Evolutionary conservation across 1,140 invertebrate species (phyloP), one percentile per base, ranked within the genome.

Genomic region (Rhyzopertha dominica): DNA sequence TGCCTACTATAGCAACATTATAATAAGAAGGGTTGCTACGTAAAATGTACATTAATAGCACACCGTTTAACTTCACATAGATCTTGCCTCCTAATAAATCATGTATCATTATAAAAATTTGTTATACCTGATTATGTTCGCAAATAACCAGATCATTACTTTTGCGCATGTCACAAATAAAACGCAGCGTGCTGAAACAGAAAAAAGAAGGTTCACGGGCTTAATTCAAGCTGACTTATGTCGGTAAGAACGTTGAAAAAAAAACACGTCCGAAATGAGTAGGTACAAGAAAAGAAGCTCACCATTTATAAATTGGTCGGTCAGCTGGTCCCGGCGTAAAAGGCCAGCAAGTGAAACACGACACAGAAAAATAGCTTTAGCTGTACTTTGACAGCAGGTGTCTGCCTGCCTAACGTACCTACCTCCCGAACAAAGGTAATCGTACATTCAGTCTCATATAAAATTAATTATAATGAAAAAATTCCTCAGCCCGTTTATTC

Each of bases 121-220:
- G n/a, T n/a, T n/a, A n/a, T n/a, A n/a, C n/a, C n/a, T n/a, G n/a
- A n/a, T n/a, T n/a, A n/a, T n/a, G n/a, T n/a, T n/a, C n/a, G n/a
- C n/a, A n/a, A n/a, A n/a, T n/a, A n/a, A n/a, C n/a, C n/a, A n/a
- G n/a, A 61, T 56, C 47, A 46, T 56, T 54, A 59, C 49, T 55
- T 54, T 55, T 56, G 58, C 58, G 58, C 58, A 58, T 60, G 58
- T 37, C 43, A 39, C 18, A 31, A 35, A 29, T 25, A 41, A 34
- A 44, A 43, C 46, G 50, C 42, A 44, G 32, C 41, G 40, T 20
- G 40, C 32, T 29, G 37, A 23, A 29, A n/a, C 25, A 43, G 34
- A n/a, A n/a, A n/a, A n/a, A n/a, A n/a, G n/a, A n/a, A n/a, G n/a
- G n/a, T n/a, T n/a, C n/a, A n/a, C n/a, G n/a, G n/a, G n/a, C n/a